Evolutionary conservation across 2,888 invertebrate genomes (phyloP).

Genomic region (Hydroisotoma schaefferi): DNA sequence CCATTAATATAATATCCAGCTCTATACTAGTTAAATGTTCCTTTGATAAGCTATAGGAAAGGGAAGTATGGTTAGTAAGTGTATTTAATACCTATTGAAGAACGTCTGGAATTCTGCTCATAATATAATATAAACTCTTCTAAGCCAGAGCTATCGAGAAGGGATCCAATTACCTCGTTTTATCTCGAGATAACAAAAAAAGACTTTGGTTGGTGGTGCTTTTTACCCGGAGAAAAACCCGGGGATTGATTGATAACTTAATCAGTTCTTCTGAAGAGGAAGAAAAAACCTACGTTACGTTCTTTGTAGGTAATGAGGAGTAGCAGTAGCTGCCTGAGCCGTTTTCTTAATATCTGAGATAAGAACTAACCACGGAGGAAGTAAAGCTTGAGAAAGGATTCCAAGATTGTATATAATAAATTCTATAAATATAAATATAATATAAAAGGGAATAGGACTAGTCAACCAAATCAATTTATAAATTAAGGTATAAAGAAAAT

Average conservation of each 20-base stretch:
- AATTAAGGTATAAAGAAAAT: no score
- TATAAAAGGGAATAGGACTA: not conserved
- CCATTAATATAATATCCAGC: no score
- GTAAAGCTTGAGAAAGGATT: not conserved
- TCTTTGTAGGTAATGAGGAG: not conserved
- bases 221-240: no score
- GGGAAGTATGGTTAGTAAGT: no score
- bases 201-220: no score
- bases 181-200: no score
- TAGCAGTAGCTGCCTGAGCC: not conserved
- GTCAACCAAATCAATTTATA: not conserved
- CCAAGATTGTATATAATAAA: not conserved
- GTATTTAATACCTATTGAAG: no score
- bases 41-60: no score
- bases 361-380: not conserved
- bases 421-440: not conserved
- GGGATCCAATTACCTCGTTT: conserved; percentile 3
- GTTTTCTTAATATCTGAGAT: not conserved
- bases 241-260: conserved; percentile 10
- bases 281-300: not conserved
- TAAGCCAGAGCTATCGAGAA: not conserved
- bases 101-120: no score
- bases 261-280: not conserved
- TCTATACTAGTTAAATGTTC: no score
- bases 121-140: no score